Evolutionary conservation across 2,113 vertebrate species (phyloP).

Genomic region (Cygnus atratus): DNA sequence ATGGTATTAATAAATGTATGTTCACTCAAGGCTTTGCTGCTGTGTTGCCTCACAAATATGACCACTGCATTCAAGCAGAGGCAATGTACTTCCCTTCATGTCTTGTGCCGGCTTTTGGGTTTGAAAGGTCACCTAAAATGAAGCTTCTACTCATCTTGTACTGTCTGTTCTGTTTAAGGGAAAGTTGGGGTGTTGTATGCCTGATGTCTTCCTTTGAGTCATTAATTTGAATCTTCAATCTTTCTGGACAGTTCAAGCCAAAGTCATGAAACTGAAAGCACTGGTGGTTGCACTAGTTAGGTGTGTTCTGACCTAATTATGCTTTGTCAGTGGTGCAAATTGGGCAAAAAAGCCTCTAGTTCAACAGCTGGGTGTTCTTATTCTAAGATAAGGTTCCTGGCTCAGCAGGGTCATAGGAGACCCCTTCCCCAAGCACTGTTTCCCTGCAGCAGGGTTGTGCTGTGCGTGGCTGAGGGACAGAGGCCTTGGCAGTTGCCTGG

Average conservation of each 20-base stretch:
- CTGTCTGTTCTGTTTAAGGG: neutral
- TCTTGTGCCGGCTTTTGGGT: neutral
- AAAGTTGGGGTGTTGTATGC: too few relatives aligned
- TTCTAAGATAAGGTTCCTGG: neutral
- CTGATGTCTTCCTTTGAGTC: neutral
- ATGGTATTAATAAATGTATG: neutral
- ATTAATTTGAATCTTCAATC: neutral
- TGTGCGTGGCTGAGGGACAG: neutral
- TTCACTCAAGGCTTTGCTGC: neutral
- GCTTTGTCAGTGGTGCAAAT: neutral
- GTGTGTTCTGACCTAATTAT: neutral
- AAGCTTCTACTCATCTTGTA: neutral
- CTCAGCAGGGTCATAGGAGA: neutral
- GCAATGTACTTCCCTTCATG: neutral
- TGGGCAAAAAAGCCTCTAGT: neutral
- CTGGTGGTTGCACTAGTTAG: too few relatives aligned
- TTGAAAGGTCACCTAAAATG: neutral
- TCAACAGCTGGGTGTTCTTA: too few relatives aligned
- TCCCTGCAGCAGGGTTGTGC: neutral
- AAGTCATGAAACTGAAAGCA: neutral
- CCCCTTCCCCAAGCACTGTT: neutral
- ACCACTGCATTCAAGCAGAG: too few relatives aligned
- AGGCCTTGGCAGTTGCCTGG: too few relatives aligned
- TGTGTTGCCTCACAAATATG: neutral
- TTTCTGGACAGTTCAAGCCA: neutral